Base-by-base conservation (phyloP, 2,113 vertebrate genomes). In the Sturnira hondurensis region DNA sequence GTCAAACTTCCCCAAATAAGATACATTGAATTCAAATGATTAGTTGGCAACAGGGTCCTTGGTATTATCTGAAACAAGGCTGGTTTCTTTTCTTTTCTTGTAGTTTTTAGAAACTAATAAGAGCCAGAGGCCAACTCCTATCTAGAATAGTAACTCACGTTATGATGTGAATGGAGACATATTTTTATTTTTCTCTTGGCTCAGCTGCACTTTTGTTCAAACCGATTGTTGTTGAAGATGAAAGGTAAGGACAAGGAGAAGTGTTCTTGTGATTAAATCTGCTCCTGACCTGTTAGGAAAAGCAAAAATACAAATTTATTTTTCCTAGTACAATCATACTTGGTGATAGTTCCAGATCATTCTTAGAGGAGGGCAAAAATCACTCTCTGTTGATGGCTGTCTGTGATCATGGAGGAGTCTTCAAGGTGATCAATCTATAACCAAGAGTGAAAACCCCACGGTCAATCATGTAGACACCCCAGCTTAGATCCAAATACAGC, bases 21-120 rank as follows among this genome's bases (percentile, higher is more conserved):
- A 61, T 41, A 68, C 56, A 94, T 90, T 74, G 4, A 82, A 95
- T 95, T 84, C 45, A 95, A 80, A 76, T 58, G 43, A 45, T 94
- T 76, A 84, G 19, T 56, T 89, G 41, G 22, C 68, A 80, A 70
- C n/a, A 41, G 20, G 31, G 33, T 95, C 36, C 19, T 93, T 74
- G 63, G n/a, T 77, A 54, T 91, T 80, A 41, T 94, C 58, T 93
- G 47, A 92, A 86, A 61, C 45, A 24, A 95, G 36, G 47, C 2
- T 92, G 10, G 7, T 68, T 33, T 67, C 11, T 74, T 87, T 82
- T 33, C 4, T 73, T 94, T 92, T 74, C 15, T 83, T 58, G 13
- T 24, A 17, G 22, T 22, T 81, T 33, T 88, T 65, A 77, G 3
- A 63, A 87, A 58, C 11, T 78, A 81, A 38, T 47, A 43, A 86